Conservation (phyloP, 23 tunicate species). For the Styela plicata region DNA sequence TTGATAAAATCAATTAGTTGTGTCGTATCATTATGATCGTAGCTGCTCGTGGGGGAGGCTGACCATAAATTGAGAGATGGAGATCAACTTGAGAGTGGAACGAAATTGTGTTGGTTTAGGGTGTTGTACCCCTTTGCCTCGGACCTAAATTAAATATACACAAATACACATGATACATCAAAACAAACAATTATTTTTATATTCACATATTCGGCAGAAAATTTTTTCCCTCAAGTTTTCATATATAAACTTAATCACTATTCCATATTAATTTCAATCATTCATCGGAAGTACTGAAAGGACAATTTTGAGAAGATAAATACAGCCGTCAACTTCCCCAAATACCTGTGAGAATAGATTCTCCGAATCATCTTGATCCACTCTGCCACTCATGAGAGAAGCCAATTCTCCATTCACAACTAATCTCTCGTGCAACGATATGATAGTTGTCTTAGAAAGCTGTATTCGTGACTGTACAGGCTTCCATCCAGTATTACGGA, state of each 20-base stretch:
- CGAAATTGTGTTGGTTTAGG: slow-evolving; percentile 11
- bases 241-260: no score
- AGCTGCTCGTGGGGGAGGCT: not conserved
- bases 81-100: not conserved
- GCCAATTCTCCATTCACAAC: not conserved
- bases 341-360: not conserved
- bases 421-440: not conserved
- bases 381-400: not conserved
- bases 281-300: no score
- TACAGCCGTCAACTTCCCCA: not conserved
- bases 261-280: no score
- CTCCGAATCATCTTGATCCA: not conserved
- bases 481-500: not conserved
- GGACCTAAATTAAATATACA: not conserved
- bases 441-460: not conserved
- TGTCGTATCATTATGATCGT: not conserved
- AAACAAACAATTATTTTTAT: not conserved
- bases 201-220: not conserved
- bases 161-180: no score
- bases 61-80: not conserved
- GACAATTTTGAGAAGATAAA: no score
- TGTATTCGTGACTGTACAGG: not conserved
- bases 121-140: not conserved
- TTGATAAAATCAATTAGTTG: not conserved
- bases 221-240: no score